Base-by-base conservation (phyloP, 2,888 invertebrate genomes). In the Gari tellinella region DNA sequence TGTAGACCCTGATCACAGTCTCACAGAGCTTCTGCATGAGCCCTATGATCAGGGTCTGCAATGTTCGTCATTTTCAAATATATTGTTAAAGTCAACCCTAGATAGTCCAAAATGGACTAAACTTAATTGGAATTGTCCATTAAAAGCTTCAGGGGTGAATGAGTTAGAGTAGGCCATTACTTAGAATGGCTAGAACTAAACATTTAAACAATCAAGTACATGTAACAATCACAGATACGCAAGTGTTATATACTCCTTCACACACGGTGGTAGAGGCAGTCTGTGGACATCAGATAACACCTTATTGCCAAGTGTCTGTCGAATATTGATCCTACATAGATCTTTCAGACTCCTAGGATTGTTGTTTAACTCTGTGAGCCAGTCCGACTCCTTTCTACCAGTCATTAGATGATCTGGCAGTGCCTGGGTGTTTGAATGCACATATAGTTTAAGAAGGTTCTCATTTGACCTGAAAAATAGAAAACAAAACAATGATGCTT, bases 231-330 rank as follows among this genome's bases (percentile, higher is more conserved):
- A 57, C 26, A 57, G 21, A 60, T 70, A 55, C 23, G 65, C 49
- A 41, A 85, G 58, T 15, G 73, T 74, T 1, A 85, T 56, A 63
- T 65, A 85, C 21, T 76, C 58, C 58, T 82, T 83, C 51, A 85
- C 40, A 12, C 67, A 64, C 3, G 53, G 69, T 12, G 85, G 85
- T 45, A 85, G 43, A 15, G 76, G 73, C 40, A 83, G 41, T 31
- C 19, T 43, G 21, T 76, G 63, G 8, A 63, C 52, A 40, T 55
- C 55, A 49, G 49, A 73, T 15, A 85, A 65, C 31, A 83, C 62
- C 51, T 74, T 82, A 61, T 85, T 82, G 4, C 83, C 83, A 40
- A 84, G 74, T 51, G 72, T 72, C 17, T 70, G 61, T 38, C 86
- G 60, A 8, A 86, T 66, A 38, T 66, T 61, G 26, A 81, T 74